Percentiles rank a stretch among this genome's conserved stretches.
Conservation (phyloP, 2,888 invertebrate species). For the Drosophila barbarae region DNA sequence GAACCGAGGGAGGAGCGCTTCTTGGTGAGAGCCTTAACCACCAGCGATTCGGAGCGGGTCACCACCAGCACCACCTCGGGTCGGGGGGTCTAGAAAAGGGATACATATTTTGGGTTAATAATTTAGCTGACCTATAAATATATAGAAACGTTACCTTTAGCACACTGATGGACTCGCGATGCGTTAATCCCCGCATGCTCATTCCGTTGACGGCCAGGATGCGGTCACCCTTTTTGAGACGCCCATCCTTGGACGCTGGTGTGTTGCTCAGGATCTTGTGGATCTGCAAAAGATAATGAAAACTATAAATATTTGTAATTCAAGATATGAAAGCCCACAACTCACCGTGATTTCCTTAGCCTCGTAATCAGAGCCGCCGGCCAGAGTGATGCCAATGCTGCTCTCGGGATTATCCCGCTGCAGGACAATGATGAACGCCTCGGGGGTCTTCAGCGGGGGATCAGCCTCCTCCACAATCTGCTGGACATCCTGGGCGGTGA, state of each 20-base stretch:
- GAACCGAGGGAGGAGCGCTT: constrained; percentile 79
- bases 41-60: constrained; percentile 81
- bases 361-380: constrained; percentile 94
- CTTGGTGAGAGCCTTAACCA: constrained; percentile 77
- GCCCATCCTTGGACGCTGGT: constrained; percentile 91
- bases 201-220: constrained; percentile 93
- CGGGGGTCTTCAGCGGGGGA: constrained; percentile 83
- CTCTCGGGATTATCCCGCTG: constrained; percentile 85
- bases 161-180: constrained; percentile 91
- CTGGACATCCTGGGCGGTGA: constrained; percentile 82
- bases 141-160: constrained; percentile 84
- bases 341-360: constrained; percentile 93
- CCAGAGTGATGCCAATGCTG: constrained; percentile 92
- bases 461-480: constrained; percentile 85
- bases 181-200: constrained; percentile 90
- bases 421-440: constrained; percentile 84
- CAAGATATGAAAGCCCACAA: rapidly evolving
- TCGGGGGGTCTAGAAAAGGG: constrained; percentile 84
- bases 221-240: constrained; percentile 91
- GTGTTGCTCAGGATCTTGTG: constrained; percentile 93
- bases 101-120: background rate
- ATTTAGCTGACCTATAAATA: background rate
- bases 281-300: constrained; percentile 82
- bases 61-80: constrained; percentile 89
- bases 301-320: rapidly evolving